These are phyloP conservation scores for Mesodorylaimus sp. DNA, from an alignment of 2,888 invertebrate species.

Conservation along the genomic window DNA sequence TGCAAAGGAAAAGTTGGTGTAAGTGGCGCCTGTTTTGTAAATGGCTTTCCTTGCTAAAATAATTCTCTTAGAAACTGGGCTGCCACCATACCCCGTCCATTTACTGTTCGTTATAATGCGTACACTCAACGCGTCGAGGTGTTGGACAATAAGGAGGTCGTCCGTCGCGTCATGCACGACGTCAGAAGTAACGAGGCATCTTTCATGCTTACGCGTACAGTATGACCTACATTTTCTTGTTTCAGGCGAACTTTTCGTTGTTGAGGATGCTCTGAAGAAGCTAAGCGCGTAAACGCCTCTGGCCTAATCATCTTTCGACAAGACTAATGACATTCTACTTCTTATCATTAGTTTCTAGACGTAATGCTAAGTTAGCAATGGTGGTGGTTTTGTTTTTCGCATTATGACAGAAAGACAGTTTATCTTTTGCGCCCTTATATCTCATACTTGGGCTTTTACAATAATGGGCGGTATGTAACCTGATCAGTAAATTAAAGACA, in stretches of 20 bases:
- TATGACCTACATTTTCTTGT: neutral
- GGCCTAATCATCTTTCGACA: no score
- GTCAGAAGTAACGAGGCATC: slow-evolving; percentile 26
- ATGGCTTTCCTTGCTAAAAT: neutral
- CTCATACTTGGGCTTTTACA: no score
- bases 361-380: no score
- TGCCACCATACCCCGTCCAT: slow-evolving; percentile 69
- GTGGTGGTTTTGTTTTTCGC: no score
- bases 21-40: slow-evolving; percentile 15
- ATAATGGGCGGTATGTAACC: no score
- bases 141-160: slow-evolving; percentile 70
- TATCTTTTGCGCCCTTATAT: no score
- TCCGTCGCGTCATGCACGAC: slow-evolving; percentile 53
- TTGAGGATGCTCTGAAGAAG: neutral
- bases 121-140: slow-evolving; percentile 86
- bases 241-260: neutral
- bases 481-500: no score
- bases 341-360: no score
- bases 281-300: no score
- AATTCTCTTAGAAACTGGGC: slow-evolving; percentile 57
- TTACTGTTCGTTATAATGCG: slow-evolving; percentile 80
- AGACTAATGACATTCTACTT: no score
- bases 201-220: neutral
- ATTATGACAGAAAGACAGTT: no score
- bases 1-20: slow-evolving; percentile 94